Base-by-base conservation (phyloP, 2,113 vertebrate species). In the Fregetta grallaria region DNA sequence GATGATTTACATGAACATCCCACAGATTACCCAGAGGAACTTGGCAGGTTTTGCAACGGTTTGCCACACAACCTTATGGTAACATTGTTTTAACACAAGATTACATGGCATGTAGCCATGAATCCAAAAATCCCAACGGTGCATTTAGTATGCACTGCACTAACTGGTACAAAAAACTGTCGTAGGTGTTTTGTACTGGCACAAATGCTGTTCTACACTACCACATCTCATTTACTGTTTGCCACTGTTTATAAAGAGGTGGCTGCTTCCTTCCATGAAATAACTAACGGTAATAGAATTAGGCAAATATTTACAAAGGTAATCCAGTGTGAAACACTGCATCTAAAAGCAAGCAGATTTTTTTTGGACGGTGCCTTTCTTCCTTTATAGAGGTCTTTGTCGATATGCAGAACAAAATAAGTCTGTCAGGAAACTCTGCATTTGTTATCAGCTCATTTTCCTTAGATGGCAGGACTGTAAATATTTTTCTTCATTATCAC, bases 401-500 rank as follows among this genome's bases (percentile, higher is more conserved):
- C 91, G 92, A 92, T 73, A 94, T 7, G 49, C n/a, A 94, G 63
- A 92, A 86, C 38, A 94, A 89, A 91, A 5, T 61, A 90, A 68
- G 72, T 67, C 92, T 77, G 23, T 92, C 88, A 70, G 61, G 66
- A 88, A 93, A 82, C 32, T 45, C 62, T 50, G 72, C 44, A 76
- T 90, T 80, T 88, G 62, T 95, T 90, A 96, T 89, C 95, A 96
- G 86, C 70, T 96, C 42, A 22, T 72, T 91, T 59, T 88, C 89
- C 73, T 78, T 71, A 97, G 49, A 85, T 88, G 84, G 65, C 76
- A 96, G 66, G 61, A 94, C 72, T 77, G 92, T 95, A 97, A 97
- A 96, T 97, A 97, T 95, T 97, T 96, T 96, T 95, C 83, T 92
- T 96, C 58, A 92, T 93, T 96, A 97, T 97, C 94, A 90, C 40